Percentiles rank a stretch among this genome's conserved stretches.
phyloP scores from a whole-genome alignment of 2,888 invertebrate genomes.

The Clistopyga incitator region DNA sequence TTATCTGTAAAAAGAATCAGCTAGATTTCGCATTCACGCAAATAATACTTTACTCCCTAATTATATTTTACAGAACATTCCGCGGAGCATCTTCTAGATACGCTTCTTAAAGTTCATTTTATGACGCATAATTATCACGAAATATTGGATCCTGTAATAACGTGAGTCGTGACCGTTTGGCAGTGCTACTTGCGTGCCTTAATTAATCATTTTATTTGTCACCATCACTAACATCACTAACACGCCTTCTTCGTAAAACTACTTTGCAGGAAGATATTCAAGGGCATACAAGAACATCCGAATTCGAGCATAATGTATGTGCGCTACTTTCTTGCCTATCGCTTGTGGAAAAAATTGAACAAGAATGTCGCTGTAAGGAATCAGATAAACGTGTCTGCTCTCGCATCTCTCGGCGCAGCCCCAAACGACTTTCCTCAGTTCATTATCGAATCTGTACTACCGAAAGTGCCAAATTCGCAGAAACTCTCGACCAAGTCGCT shows the following conservation, averaged over 20 bases:
- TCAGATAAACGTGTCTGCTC: conserved; percentile 77
- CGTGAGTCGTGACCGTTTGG: conserved; percentile 75
- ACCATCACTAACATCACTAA: conserved; percentile 31
- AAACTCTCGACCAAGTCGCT: conserved; percentile 76
- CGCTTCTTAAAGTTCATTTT: conserved; percentile 80
- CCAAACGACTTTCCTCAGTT: conserved; percentile 75
- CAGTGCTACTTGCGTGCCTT: not conserved
- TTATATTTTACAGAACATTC: conserved; percentile 80
- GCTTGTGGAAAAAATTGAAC: conserved; percentile 81
- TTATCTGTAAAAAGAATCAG: not conserved
- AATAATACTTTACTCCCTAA: not conserved
- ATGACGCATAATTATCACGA: conserved; percentile 77
- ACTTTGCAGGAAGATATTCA: conserved; percentile 79
- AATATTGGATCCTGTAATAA: conserved; percentile 81
- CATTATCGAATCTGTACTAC: conserved; percentile 78
- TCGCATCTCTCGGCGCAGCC: conserved; percentile 75
- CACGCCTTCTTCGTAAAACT: conserved; percentile 15
- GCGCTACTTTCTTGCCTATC: conserved; percentile 80
- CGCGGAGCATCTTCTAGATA: conserved; percentile 80
- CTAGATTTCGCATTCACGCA: not conserved
- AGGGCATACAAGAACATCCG: conserved; percentile 76
- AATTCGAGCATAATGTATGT: conserved; percentile 78
- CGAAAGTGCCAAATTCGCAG: conserved; percentile 78
- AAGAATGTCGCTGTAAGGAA: conserved; percentile 75
- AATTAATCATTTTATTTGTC: not conserved